Percentiles rank a stretch among this genome's conserved stretches.
These are phyloP conservation scores for Ichneumoninae sp. DNA, from an alignment of 2,888 invertebrate genomes.

Conservation along the genomic window DNA sequence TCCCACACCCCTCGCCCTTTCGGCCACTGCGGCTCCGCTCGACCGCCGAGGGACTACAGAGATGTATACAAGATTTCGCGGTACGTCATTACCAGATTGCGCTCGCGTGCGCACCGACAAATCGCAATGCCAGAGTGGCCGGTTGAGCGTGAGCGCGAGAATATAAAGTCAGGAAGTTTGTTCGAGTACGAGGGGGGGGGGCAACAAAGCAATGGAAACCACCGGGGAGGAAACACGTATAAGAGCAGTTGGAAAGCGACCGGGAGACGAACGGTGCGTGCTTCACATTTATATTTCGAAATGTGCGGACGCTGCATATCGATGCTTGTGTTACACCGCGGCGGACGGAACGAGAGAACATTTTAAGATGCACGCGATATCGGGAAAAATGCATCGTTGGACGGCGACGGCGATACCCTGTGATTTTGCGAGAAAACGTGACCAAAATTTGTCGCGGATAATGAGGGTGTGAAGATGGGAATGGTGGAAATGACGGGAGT, in stretches of 20 bases:
- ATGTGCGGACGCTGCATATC: neutral
- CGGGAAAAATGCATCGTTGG: neutral
- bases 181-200: neutral
- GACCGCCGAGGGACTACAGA: neutral
- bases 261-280: neutral
- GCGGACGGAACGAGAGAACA: neutral
- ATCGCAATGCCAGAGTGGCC: constrained; percentile 36
- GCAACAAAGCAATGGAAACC: neutral
- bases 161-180: constrained; percentile 37
- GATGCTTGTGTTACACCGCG: neutral
- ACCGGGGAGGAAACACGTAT: neutral
- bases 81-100: constrained; percentile 65
- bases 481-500: neutral
- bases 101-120: constrained; percentile 62
- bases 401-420: neutral
- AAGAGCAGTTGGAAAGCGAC: neutral
- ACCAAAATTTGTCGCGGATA: neutral
- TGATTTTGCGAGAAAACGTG: neutral
- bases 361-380: neutral
- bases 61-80: constrained; percentile 64
- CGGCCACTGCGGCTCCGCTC: neutral
- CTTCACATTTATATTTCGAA: neutral
- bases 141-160: constrained; percentile 15
- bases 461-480: neutral
- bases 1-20: neutral